Conservation (phyloP, 1,140 invertebrate species). For the Drosophila varians region DNA sequence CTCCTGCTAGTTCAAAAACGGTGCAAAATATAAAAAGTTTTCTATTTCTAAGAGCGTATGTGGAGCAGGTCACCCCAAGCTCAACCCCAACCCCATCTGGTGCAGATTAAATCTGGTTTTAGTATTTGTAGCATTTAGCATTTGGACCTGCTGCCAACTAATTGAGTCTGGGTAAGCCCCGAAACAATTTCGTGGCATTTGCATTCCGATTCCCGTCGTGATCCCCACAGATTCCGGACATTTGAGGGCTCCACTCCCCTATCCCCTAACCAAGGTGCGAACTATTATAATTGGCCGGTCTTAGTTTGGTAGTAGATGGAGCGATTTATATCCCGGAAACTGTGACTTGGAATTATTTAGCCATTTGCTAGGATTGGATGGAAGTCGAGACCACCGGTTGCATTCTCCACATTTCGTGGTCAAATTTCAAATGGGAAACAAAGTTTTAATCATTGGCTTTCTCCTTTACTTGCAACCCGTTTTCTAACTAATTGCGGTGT, state of each 20-base stretch:
- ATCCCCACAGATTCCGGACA: background rate
- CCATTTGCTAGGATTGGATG: background rate
- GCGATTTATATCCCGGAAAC: slow-evolving; percentile 1
- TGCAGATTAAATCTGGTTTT: slow-evolving; percentile 38
- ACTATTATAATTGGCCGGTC: slow-evolving; percentile 36
- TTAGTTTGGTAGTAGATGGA: slow-evolving; percentile 12
- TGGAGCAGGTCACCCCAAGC: slow-evolving; percentile 28
- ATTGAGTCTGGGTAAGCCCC: slow-evolving; percentile 43
- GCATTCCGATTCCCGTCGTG: background rate
- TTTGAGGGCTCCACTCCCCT: background rate
- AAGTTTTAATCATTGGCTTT: background rate
- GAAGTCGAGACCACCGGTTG: background rate
- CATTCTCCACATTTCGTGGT: background rate
- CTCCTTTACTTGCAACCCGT: too few relatives aligned
- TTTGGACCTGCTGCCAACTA: slow-evolving; percentile 38
- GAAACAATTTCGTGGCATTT: slow-evolving; percentile 42
- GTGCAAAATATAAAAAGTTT: slow-evolving; percentile 23
- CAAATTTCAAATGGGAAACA: background rate
- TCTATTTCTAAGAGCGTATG: slow-evolving; percentile 14
- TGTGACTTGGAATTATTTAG: slow-evolving; percentile 2
- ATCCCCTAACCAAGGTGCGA: slow-evolving; percentile 15
- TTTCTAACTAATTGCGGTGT: background rate
- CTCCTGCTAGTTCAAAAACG: background rate
- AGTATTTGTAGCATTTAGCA: slow-evolving; percentile 45
- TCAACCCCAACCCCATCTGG: background rate